Evolutionary conservation across 2,113 vertebrate species (phyloP).

Genomic region (Ophiodon elongatus): DNA sequence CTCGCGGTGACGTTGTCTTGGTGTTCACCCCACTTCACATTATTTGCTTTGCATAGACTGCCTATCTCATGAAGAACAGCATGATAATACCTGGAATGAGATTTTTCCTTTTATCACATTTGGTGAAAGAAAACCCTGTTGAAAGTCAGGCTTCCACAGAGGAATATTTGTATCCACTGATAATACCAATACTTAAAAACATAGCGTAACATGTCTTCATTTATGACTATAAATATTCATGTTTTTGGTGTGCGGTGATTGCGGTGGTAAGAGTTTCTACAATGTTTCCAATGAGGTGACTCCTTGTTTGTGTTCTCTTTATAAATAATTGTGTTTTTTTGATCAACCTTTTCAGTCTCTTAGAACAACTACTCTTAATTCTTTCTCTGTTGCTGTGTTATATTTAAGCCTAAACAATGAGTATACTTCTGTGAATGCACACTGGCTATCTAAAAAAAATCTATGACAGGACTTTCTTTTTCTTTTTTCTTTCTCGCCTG

Average conservation of each 20-base stretch:
- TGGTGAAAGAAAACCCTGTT: constrained; percentile 40
- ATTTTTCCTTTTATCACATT: constrained; percentile 59
- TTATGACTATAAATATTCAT: constrained; percentile 1
- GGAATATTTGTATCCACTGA: constrained; percentile 50
- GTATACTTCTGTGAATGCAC: constrained; percentile 34
- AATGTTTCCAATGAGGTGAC: constrained; percentile 32
- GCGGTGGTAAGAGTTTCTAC: constrained; percentile 28
- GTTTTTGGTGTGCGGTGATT: constrained; percentile 41
- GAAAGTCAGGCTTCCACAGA: constrained; percentile 25
- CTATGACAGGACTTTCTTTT: constrained; percentile 9
- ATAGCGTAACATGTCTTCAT: constrained; percentile 30
- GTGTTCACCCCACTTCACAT: constrained; percentile 73
- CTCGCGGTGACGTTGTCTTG: constrained; percentile 57
- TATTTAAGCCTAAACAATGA: constrained; percentile 30
- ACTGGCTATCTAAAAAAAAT: constrained; percentile 32
- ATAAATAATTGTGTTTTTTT: constrained; percentile 2
- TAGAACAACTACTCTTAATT: constrained; percentile 4
- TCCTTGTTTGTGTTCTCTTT: neutral
- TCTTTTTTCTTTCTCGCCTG: constrained; percentile 7
- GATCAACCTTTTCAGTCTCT: neutral
- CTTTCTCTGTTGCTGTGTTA: constrained; percentile 5
- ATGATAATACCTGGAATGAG: constrained; percentile 75
- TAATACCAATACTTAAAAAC: constrained; percentile 51
- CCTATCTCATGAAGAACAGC: constrained; percentile 66
- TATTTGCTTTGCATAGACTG: constrained; percentile 83